A percentile compares a stretch with the other conserved stretches of the same genome.
Evolutionary conservation across 2,797 vertebrate genomes (phyloP).

Genomic region (Macropodus opercularis): DNA sequence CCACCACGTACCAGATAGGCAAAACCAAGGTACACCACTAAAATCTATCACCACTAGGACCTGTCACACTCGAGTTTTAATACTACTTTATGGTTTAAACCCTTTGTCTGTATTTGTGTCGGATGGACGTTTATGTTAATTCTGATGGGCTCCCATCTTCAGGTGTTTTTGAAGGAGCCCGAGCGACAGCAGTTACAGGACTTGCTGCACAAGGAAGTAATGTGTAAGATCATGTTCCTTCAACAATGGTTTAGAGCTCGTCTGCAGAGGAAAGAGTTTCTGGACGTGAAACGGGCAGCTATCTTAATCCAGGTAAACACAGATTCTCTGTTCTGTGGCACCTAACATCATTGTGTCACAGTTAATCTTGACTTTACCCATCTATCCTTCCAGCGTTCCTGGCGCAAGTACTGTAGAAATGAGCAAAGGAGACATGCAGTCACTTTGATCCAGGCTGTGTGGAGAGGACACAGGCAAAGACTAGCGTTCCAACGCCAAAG

Average conservation of each 20-base stretch:
- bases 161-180: conserved; percentile 96
- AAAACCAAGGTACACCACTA: conserved; percentile 89
- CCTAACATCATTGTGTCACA: background rate
- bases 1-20: conserved; percentile 93
- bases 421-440: conserved; percentile 75
- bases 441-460: conserved; percentile 86
- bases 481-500: conserved; percentile 69
- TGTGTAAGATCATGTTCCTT: conserved; percentile 92
- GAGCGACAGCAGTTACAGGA: conserved; percentile 92
- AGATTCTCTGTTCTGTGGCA: background rate
- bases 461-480: conserved; percentile 84
- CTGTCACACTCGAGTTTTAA: too few relatives aligned
- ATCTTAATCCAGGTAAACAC: conserved; percentile 86
- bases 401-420: conserved; percentile 81
- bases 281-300: conserved; percentile 84
- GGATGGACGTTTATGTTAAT: background rate
- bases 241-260: conserved; percentile 91
- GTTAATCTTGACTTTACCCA: background rate
- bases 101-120: background rate
- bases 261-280: conserved; percentile 87
- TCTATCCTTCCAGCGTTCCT: conserved; percentile 78
- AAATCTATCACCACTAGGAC: background rate
- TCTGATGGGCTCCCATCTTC: background rate
- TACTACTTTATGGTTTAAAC: background rate
- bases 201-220: conserved; percentile 91